These are phyloP conservation scores for Heliconius erato DNA, from an alignment of 2,888 invertebrate species.

Conservation along the genomic window DNA sequence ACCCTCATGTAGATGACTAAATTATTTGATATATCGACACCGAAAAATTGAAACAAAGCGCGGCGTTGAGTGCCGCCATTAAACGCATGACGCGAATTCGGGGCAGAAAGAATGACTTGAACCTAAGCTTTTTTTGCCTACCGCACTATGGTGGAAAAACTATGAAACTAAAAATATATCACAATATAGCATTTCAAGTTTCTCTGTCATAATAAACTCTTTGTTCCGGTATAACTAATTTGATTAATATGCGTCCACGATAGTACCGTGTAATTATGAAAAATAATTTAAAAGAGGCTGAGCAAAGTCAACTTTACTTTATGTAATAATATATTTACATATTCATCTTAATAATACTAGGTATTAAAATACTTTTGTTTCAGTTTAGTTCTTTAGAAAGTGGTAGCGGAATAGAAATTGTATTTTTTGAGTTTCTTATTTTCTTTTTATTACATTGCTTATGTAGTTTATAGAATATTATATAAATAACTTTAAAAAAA, in stretches of 20 bases:
- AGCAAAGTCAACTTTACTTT: conserved; percentile 7
- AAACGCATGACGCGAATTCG: too few species aligned
- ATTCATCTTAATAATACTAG: too few species aligned
- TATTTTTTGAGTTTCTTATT: not conserved
- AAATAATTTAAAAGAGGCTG: conserved; percentile 22
- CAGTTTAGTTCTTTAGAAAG: too few species aligned
- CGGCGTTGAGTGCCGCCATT: too few species aligned
- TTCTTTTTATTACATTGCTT: too few species aligned
- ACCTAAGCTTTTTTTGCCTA: too few species aligned
- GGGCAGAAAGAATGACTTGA: too few species aligned
- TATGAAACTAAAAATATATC: not conserved
- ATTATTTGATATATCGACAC: too few species aligned
- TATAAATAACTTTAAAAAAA: not conserved
- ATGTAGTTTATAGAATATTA: too few species aligned
- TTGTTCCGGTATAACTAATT: conserved; percentile 24
- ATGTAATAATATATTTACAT: not conserved
- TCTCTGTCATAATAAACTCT: conserved; percentile 1
- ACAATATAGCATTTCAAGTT: not conserved
- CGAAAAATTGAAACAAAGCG: too few species aligned
- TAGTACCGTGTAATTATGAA: conserved; percentile 34
- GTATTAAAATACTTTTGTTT: too few species aligned
- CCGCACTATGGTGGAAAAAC: not conserved
- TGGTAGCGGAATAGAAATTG: not conserved
- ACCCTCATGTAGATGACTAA: too few species aligned
- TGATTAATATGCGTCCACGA: conserved; percentile 40